Evolutionary conservation across 2,797 vertebrate species (phyloP).

Genomic region (Forpus xanthops): DNA sequence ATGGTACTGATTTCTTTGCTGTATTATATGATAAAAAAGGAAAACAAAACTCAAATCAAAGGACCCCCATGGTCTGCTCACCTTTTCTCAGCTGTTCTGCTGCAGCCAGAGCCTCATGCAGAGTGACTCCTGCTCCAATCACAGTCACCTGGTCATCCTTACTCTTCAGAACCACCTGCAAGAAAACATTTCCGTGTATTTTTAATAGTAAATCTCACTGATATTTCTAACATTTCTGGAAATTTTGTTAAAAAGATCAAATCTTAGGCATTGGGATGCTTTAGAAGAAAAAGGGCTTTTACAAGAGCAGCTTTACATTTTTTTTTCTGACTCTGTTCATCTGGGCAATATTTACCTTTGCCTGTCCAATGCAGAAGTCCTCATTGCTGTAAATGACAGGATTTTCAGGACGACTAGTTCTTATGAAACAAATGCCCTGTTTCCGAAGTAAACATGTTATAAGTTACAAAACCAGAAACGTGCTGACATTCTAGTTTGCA

Average conservation of each 20-base stretch:
- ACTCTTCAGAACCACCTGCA: conserved; percentile 88
- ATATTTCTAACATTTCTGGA: neutral
- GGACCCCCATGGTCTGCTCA: conserved; percentile 10
- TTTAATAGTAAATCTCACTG: neutral
- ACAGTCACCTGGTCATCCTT: conserved; percentile 94
- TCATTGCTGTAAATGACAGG: conserved; percentile 90
- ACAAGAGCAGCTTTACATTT: neutral
- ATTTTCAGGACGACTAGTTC: conserved; percentile 92
- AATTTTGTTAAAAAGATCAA: neutral
- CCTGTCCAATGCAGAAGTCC: conserved; percentile 92
- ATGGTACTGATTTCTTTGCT: neutral
- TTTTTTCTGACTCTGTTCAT: neutral
- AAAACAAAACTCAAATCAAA: neutral
- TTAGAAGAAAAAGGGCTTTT: neutral
- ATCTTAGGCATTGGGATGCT: neutral
- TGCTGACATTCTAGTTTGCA: neutral
- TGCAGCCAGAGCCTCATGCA: conserved; percentile 91
- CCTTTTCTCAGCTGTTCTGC: conserved; percentile 93
- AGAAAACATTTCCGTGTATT: neutral
- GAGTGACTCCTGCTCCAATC: conserved; percentile 89
- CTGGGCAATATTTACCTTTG: conserved; percentile 83
- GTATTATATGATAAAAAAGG: neutral
- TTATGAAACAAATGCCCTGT: conserved; percentile 94
- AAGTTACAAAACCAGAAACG: neutral
- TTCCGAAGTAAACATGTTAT: neutral